Evolutionary conservation across 2,888 invertebrate genomes (phyloP).

Genomic region (Platycheirus rosarum): DNA sequence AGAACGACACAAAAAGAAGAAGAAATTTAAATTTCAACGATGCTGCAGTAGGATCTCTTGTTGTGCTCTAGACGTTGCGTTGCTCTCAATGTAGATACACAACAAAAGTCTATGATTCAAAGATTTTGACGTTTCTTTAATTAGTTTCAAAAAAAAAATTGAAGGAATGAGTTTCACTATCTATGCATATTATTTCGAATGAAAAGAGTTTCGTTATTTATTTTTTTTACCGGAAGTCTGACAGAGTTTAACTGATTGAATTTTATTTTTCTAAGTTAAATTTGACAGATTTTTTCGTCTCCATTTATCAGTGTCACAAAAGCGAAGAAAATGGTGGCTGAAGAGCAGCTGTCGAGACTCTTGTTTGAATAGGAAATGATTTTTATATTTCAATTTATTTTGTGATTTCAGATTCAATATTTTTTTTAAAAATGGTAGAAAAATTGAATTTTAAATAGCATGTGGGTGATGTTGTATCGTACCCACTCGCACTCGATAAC

Average conservation of each 20-base stretch:
- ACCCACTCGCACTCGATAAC: too few species aligned
- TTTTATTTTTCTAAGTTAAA: neutral
- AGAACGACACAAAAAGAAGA: neutral
- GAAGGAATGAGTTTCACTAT: neutral
- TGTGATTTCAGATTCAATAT: too few species aligned
- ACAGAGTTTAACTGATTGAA: constrained; percentile 21
- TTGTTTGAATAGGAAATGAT: too few species aligned
- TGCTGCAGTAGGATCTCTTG: neutral
- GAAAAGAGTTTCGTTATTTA: neutral
- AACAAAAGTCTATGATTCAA: constrained; percentile 15
- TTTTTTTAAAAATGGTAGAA: too few species aligned
- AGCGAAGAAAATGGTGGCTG: neutral
- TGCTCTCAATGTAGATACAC: constrained; percentile 13
- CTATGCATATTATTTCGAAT: too few species aligned
- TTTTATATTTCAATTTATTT: too few species aligned
- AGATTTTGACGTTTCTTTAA: constrained; percentile 45
- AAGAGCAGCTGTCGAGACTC: too few species aligned
- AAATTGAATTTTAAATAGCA: too few species aligned
- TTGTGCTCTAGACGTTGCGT: neutral
- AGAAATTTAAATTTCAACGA: constrained; percentile 17
- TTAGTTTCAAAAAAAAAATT: constrained; percentile 33
- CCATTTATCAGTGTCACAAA: constrained; percentile 31
- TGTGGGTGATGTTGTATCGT: too few species aligned
- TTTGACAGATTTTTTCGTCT: constrained; percentile 14
- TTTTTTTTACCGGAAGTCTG: neutral